phyloP scores from a whole-genome alignment of 2,888 invertebrate species.

The Leucophora obtusa region DNA sequence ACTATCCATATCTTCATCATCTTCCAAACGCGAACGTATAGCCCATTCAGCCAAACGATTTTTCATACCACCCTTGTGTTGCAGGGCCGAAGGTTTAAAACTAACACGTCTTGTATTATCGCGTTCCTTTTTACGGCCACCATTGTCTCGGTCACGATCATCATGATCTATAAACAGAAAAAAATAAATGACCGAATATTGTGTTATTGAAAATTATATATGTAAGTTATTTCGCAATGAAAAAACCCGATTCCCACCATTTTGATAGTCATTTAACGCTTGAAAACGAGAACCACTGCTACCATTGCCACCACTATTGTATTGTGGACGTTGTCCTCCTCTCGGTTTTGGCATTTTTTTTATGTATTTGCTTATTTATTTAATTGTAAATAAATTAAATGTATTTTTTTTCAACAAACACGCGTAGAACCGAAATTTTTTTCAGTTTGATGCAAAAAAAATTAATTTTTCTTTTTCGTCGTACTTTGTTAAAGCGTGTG shows the following conservation, averaged over 20 bases:
- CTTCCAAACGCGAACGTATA: conserved; percentile 70
- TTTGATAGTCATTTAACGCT: conserved; percentile 70
- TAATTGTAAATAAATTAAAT: conserved; percentile 13
- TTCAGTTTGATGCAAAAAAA: conserved; percentile 36
- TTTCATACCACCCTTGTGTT: conserved; percentile 70
- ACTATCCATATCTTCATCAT: conserved; percentile 77
- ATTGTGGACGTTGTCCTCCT: conserved; percentile 68
- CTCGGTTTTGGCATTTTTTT: conserved; percentile 68
- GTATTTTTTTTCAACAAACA: neutral
- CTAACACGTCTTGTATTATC: conserved; percentile 77
- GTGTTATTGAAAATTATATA: neutral
- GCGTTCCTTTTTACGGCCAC: conserved; percentile 71
- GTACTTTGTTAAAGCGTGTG: conserved; percentile 27
- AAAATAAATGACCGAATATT: conserved; percentile 2
- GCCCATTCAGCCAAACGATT: conserved; percentile 70
- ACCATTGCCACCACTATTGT: conserved; percentile 59
- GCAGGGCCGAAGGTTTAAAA: conserved; percentile 75
- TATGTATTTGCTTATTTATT: conserved; percentile 20
- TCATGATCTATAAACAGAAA: conserved; percentile 68
- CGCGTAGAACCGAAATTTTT: conserved; percentile 26
- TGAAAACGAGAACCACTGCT: conserved; percentile 72
- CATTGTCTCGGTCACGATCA: conserved; percentile 66
- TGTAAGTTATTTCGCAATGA: conserved; percentile 43
- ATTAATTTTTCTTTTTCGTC: conserved; percentile 18
- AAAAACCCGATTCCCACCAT: conserved; percentile 68